Evolutionary conservation across 2,888 invertebrate species (phyloP).

Genomic region (Aspidapion aeneum): DNA sequence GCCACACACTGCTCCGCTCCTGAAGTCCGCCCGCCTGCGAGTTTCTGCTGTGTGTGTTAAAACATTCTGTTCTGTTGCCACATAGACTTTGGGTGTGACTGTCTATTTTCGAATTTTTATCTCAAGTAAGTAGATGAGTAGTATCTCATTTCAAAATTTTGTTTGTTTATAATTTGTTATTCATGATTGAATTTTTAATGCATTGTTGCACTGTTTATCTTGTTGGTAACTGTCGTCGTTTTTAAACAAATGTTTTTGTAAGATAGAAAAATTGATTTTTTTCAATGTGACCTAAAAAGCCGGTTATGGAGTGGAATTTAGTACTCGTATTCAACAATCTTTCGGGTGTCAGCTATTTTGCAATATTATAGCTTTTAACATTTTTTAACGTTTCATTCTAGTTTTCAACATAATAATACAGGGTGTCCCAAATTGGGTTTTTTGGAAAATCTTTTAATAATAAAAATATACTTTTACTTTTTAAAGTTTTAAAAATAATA

Average conservation of each 20-base stretch:
- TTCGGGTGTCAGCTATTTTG: no score
- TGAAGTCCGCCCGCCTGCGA: no score
- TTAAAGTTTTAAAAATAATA: no score
- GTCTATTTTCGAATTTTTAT: constrained; percentile 1
- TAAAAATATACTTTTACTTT: no score
- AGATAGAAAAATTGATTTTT: not conserved
- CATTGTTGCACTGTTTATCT: not conserved
- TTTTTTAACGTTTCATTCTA: no score
- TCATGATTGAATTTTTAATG: not conserved
- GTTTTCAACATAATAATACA: no score
- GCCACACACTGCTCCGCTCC: constrained; percentile 1
- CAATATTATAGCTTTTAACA: no score
- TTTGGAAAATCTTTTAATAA: no score
- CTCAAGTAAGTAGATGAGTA: constrained; percentile 6
- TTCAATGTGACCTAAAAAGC: not conserved
- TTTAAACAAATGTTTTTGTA: not conserved
- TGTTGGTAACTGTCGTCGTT: not conserved
- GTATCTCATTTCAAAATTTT: not conserved
- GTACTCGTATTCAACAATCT: no score
- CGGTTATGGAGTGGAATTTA: not conserved
- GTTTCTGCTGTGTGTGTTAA: constrained; percentile 6
- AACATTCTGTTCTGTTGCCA: constrained; percentile 1
- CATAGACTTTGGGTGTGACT: constrained; percentile 10
- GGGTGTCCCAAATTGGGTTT: no score
- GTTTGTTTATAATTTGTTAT: constrained; percentile 1